Evolutionary conservation across 2,797 vertebrate species (phyloP).

Genomic region (Pelodytes ibericus): DNA sequence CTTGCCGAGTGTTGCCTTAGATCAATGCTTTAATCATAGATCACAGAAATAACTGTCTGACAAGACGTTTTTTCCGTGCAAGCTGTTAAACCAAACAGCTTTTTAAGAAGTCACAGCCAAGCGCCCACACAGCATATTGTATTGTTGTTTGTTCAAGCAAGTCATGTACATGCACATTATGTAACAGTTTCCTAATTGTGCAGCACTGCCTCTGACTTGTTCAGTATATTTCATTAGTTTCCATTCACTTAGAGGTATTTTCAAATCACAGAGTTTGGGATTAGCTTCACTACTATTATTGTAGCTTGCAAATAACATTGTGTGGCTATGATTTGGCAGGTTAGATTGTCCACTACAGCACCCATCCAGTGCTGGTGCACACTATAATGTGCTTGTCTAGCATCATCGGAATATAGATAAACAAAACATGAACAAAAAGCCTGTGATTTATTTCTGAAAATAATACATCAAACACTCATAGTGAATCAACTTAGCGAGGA

Average conservation of each 20-base stretch:
- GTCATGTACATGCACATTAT: conserved; percentile 27
- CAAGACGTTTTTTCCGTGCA: conserved; percentile 19
- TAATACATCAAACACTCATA: no score
- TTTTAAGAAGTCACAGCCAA: conserved; percentile 10
- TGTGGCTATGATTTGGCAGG: no score
- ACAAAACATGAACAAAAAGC: no score
- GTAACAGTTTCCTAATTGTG: conserved; percentile 25
- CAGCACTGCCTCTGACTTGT: neutral
- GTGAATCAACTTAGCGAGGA: no score
- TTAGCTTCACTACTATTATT: no score
- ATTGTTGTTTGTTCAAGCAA: conserved; percentile 21
- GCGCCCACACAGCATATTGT: conserved; percentile 34
- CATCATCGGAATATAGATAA: no score
- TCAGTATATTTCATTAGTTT: neutral
- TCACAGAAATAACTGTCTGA: conserved; percentile 5
- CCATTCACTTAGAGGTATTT: neutral
- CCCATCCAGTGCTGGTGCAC: no score
- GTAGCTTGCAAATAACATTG: no score
- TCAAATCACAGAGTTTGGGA: neutral
- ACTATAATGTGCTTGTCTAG: no score
- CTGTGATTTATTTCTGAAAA: no score
- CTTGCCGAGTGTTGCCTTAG: neutral
- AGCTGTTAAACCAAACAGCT: conserved; percentile 9
- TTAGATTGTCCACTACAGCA: no score
- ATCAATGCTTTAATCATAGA: conserved; percentile 1